Percentiles rank a stretch among this genome's conserved stretches.
phyloP scores from a whole-genome alignment of 1,140 invertebrate genomes.

The Sitobion miscanthi region DNA sequence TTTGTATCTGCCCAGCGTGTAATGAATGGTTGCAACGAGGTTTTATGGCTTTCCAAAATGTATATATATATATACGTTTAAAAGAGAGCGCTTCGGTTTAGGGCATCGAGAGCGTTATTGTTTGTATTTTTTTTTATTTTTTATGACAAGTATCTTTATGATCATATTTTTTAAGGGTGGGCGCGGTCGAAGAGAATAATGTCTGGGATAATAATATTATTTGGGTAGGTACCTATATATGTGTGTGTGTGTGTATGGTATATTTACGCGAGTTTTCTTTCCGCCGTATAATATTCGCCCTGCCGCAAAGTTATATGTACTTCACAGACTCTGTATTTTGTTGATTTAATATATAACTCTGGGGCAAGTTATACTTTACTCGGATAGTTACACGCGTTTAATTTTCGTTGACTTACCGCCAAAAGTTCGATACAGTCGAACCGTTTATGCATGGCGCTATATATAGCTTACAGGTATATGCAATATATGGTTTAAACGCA shows the following conservation, averaged over 20 bases:
- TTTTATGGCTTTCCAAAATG: conserved; percentile 42
- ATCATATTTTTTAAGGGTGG: conserved; percentile 16
- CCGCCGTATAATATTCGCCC: not conserved
- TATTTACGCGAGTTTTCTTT: conserved; percentile 13
- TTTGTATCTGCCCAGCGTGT: conserved; percentile 33
- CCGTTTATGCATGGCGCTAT: not conserved
- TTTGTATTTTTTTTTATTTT: conserved; percentile 36
- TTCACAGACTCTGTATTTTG: not conserved
- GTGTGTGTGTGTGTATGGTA: not conserved
- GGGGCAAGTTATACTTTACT: not conserved
- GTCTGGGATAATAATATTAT: conserved; percentile 9
- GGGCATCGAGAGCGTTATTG: conserved; percentile 19
- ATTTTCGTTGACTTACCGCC: not conserved
- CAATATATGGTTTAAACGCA: not conserved
- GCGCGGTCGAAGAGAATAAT: conserved; percentile 8
- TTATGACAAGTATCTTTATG: conserved; percentile 25
- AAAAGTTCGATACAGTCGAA: not conserved
- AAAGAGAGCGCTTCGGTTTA: not conserved
- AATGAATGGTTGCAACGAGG: conserved; percentile 50
- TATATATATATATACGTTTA: not conserved
- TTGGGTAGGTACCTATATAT: conserved; percentile 19
- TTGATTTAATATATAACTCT: conserved; percentile 7
- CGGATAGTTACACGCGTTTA: not conserved
- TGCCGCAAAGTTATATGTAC: not conserved
- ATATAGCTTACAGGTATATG: no score